These are phyloP conservation scores for Trissoscelio sp. DNA, from an alignment of 2,888 invertebrate species.

Conservation along the genomic window DNA sequence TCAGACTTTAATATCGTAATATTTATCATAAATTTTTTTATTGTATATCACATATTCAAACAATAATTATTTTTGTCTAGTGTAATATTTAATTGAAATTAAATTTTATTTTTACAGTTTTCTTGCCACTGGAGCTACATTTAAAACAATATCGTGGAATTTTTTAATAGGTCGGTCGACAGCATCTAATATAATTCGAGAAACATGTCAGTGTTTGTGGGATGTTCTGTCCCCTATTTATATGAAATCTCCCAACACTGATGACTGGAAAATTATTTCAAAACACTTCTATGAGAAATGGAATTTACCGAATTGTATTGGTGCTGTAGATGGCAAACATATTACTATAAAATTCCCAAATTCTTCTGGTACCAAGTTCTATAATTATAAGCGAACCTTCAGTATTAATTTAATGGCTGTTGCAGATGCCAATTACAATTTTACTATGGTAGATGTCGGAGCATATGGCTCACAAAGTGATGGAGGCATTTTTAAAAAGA, in stretches of 20 bases:
- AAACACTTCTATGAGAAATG: slow-evolving; percentile 13
- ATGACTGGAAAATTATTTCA: slow-evolving; percentile 17
- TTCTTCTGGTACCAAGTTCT: slow-evolving; percentile 42
- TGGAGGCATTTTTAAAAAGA: slow-evolving; percentile 1
- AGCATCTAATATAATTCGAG: neutral
- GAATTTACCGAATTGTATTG: no score
- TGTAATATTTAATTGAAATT: no score
- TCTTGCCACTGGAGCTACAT: slow-evolving; percentile 10
- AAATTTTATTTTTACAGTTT: slow-evolving; percentile 12
- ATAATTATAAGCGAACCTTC: slow-evolving; percentile 59
- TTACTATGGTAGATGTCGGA: neutral
- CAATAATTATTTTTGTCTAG: no score
- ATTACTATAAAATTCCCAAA: slow-evolving; percentile 37
- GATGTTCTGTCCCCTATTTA: slow-evolving; percentile 4
- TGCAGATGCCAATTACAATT: slow-evolving; percentile 7
- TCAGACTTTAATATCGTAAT: no score
- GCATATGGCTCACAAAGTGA: slow-evolving; percentile 3
- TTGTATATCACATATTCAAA: no score
- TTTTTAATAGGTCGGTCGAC: slow-evolving; percentile 26
- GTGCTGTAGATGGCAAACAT: slow-evolving; percentile 58
- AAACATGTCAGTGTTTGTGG: slow-evolving; percentile 10
- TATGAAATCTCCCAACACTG: neutral
- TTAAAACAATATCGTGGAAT: neutral
- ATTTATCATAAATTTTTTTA: no score
- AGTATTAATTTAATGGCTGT: slow-evolving; percentile 3